Evolutionary conservation across 2,113 vertebrate species (phyloP).

Genomic region (Syngnathoides biaculeatus): DNA sequence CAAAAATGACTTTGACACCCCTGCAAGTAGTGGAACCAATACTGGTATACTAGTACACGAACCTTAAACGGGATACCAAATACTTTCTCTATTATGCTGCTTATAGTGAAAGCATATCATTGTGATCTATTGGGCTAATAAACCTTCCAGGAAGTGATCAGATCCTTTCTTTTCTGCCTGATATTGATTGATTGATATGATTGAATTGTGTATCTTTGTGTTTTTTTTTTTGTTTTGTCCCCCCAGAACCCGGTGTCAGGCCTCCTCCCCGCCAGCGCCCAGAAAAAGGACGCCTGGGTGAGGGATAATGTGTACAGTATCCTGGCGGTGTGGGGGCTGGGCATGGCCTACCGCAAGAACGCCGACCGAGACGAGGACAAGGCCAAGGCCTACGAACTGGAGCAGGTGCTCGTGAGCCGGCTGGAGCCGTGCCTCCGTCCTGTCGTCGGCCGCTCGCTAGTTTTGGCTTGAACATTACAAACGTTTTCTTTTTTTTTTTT

Average conservation of each 20-base stretch:
- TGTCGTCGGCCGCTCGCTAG: not conserved
- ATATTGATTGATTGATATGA: not conserved
- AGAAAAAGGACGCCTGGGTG: constrained; percentile 95
- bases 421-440: not conserved
- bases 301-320: constrained; percentile 96
- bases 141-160: not conserved
- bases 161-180: not conserved
- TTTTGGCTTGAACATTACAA: not conserved
- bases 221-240: too few species aligned
- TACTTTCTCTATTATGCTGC: too few species aligned
- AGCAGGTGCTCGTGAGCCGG: constrained; percentile 80
- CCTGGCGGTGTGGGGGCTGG: constrained; percentile 92
- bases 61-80: too few species aligned
- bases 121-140: not conserved
- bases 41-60: too few species aligned
- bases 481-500: constrained; percentile 1
- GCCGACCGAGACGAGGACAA: constrained; percentile 96
- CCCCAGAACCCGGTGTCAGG: constrained; percentile 93
- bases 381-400: constrained; percentile 95
- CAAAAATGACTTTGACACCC: too few species aligned
- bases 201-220: not conserved
- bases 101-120: too few species aligned
- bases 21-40: too few species aligned
- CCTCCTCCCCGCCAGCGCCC: constrained; percentile 83
- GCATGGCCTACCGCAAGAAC: constrained; percentile 98